Evolutionary conservation across 2,797 vertebrate species (phyloP).

Genomic region (Hippocampus kuda): DNA sequence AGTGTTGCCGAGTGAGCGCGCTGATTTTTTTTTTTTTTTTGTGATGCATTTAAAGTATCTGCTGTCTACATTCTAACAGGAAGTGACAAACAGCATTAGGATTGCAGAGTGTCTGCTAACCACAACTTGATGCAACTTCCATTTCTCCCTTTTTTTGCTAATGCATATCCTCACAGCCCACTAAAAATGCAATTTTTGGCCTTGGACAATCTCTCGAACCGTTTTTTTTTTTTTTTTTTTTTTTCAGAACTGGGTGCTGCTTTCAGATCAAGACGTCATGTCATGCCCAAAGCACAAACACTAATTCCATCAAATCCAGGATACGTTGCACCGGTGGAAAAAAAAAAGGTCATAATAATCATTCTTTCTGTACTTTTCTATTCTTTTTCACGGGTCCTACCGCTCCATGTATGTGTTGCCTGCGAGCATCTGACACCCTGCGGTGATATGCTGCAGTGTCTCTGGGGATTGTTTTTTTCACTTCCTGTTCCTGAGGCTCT

Average conservation of each 20-base stretch:
- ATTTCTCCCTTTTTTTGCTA: not conserved
- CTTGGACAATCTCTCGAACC: not conserved
- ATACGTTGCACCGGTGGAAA: no score
- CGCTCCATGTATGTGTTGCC: no score
- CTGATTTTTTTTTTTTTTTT: not conserved
- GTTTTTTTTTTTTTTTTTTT: no score
- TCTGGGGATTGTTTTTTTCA: no score
- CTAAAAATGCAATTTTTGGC: not conserved
- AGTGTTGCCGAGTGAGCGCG: not conserved
- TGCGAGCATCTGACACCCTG: no score
- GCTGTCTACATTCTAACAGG: not conserved
- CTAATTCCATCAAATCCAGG: no score
- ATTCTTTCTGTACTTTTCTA: not conserved
- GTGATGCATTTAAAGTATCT: not conserved
- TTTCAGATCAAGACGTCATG: not conserved
- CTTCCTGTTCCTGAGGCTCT: no score
- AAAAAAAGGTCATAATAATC: no score
- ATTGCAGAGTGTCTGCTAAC: not conserved
- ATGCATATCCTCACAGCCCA: not conserved
- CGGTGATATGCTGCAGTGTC: no score
- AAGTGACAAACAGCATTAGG: constrained; percentile 1
- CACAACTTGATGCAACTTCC: not conserved
- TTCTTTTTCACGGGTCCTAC: not conserved
- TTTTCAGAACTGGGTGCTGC: not conserved
- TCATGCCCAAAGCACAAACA: no score